Percentiles rank a stretch among this genome's conserved stretches.
phyloP scores from a whole-genome alignment of 2,888 invertebrate species.

The Cephus sareptanus region DNA sequence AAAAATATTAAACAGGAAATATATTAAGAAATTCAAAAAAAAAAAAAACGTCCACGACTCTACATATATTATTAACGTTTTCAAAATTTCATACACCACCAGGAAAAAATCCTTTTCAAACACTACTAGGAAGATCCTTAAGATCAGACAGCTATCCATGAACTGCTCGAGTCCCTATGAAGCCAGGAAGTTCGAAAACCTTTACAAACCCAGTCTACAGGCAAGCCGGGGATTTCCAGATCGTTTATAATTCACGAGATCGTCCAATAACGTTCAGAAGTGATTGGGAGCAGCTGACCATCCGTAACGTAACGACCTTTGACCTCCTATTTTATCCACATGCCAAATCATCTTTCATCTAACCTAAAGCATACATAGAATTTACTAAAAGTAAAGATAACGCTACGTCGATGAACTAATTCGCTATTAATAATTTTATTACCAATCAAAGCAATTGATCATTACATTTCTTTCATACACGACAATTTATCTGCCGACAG shows the following conservation, averaged over 20 bases:
- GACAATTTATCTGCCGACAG: not conserved
- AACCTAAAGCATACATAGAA: slow-evolving; percentile 8
- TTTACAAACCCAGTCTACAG: not conserved
- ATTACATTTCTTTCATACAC: not conserved
- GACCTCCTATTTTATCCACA: slow-evolving; percentile 39
- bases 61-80: too few species aligned
- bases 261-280: slow-evolving; percentile 59
- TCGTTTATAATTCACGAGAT: slow-evolving; percentile 55
- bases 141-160: not conserved
- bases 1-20: not conserved
- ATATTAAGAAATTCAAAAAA: not conserved
- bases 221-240: not conserved
- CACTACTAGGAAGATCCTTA: not conserved
- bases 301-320: slow-evolving; percentile 42
- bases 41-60: too few species aligned
- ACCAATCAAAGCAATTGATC: not conserved
- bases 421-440: not conserved
- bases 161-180: not conserved
- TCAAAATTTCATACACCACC: too few species aligned
- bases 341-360: slow-evolving; percentile 17
- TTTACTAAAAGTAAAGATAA: not conserved
- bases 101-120: not conserved
- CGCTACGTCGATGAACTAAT: not conserved
- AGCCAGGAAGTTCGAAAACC: not conserved
- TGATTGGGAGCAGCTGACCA: slow-evolving; percentile 48